phyloP scores from a whole-genome alignment of 2,113 vertebrate species.

The Platysternon megacephalum region DNA sequence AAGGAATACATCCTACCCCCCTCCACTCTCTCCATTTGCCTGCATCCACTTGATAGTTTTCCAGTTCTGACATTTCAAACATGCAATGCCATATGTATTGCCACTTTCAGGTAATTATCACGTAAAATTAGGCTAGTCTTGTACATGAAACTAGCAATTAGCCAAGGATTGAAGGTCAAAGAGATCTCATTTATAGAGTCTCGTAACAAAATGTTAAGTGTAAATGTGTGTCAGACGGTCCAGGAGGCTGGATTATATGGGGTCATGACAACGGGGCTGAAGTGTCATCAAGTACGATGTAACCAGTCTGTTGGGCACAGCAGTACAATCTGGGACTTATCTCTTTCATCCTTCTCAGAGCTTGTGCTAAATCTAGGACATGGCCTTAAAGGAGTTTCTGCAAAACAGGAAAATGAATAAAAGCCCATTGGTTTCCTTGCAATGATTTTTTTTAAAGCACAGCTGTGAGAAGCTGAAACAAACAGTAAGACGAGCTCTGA shows the following conservation, averaged over 20 bases:
- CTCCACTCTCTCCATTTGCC: constrained; percentile 59
- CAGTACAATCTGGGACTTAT: constrained; percentile 77
- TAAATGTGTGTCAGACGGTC: constrained; percentile 96
- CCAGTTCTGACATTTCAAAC: constrained; percentile 84
- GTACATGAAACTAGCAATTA: constrained; percentile 86
- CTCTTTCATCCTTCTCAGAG: constrained; percentile 62
- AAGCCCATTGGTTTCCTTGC: neutral
- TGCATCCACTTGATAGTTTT: constrained; percentile 74
- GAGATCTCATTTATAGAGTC: constrained; percentile 86
- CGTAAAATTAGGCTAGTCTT: constrained; percentile 84
- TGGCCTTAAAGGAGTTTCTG: constrained; percentile 60
- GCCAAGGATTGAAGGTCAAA: constrained; percentile 86
- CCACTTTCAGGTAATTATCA: constrained; percentile 86
- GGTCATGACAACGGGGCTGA: constrained; percentile 74
- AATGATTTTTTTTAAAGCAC: neutral
- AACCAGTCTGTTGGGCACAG: constrained; percentile 73
- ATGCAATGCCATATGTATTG: constrained; percentile 78
- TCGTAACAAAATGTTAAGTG: constrained; percentile 90
- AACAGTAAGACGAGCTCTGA: neutral
- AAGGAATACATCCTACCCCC: constrained; percentile 55
- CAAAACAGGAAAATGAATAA: constrained; percentile 13
- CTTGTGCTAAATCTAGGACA: constrained; percentile 67
- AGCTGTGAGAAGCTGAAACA: neutral
- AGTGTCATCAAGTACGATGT: constrained; percentile 72
- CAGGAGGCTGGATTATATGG: constrained; percentile 84